These are phyloP conservation scores for Ichneumon xanthorius DNA, from an alignment of 2,888 invertebrate genomes.

Conservation along the genomic window DNA sequence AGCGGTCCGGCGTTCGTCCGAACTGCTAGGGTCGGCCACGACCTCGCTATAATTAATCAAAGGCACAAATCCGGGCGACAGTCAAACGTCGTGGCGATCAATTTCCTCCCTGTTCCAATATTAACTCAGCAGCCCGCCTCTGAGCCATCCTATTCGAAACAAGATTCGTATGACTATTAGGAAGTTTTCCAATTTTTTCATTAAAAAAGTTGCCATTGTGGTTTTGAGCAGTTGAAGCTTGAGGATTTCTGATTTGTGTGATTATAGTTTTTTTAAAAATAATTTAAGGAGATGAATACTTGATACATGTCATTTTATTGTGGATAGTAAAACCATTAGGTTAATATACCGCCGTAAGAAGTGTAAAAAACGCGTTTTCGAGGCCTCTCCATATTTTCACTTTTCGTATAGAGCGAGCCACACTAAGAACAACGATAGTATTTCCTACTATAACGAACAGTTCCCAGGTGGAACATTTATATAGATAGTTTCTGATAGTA, in stretches of 20 bases:
- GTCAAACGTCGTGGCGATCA: background rate
- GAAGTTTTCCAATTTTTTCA: background rate
- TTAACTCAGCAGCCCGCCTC: background rate
- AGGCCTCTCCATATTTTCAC: conserved; percentile 17
- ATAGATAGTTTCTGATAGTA: too few relatives aligned
- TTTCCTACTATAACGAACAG: too few relatives aligned
- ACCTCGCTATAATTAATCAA: background rate
- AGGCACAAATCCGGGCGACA: background rate
- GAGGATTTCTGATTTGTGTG: background rate
- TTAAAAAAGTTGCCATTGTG: background rate
- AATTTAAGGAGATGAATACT: background rate
- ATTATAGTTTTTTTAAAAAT: background rate
- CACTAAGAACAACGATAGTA: background rate
- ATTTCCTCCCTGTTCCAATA: background rate
- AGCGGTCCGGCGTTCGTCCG: background rate
- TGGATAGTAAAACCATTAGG: background rate
- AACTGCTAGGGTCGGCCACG: background rate
- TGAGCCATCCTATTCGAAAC: background rate
- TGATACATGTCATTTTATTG: background rate
- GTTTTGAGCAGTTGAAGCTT: background rate
- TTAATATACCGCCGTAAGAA: background rate
- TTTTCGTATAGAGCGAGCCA: conserved; percentile 30
- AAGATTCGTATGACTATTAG: background rate
- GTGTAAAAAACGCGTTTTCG: conserved; percentile 3
- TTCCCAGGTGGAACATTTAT: too few relatives aligned